These are phyloP conservation scores for Nothobranchius kuhntae DNA, from an alignment of 2,113 vertebrate genomes.

Conservation along the genomic window DNA sequence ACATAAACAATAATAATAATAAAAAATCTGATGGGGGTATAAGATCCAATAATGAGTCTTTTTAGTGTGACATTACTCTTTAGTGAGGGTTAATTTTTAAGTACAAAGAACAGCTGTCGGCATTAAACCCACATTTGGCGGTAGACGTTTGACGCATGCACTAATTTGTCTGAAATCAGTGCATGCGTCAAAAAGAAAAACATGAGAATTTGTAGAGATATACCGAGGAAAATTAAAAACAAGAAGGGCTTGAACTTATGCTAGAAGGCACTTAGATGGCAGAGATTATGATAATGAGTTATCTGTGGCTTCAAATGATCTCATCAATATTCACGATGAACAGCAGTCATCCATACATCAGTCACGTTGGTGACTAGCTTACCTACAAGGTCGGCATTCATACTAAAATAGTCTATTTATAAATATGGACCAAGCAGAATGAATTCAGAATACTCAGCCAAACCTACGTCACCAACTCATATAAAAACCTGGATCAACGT, in stretches of 20 bases:
- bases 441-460: too few species aligned
- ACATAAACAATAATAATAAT: too few species aligned
- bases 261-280: not conserved
- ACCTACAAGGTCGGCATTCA: not conserved
- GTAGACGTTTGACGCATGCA: too few species aligned
- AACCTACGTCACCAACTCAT: too few species aligned
- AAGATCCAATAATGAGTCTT: too few species aligned
- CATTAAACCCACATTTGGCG: not conserved
- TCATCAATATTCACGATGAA: slow-evolving; percentile 22
- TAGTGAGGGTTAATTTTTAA: not conserved
- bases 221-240: not conserved
- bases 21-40: too few species aligned
- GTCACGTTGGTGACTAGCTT: slow-evolving; percentile 15
- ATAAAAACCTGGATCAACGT: too few species aligned
- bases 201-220: not conserved
- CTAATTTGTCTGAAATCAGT: too few species aligned
- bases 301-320: slow-evolving; percentile 21
- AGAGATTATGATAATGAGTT: slow-evolving; percentile 18
- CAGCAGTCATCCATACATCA: slow-evolving; percentile 16
- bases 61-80: not conserved
- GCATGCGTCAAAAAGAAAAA: not conserved
- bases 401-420: not conserved
- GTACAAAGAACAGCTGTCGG: slow-evolving; percentile 1
- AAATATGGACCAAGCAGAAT: too few species aligned
- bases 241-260: slow-evolving; percentile 3